Base-by-base conservation (phyloP, 2,888 invertebrate genomes). In the Chrysomela aeneicollis region DNA sequence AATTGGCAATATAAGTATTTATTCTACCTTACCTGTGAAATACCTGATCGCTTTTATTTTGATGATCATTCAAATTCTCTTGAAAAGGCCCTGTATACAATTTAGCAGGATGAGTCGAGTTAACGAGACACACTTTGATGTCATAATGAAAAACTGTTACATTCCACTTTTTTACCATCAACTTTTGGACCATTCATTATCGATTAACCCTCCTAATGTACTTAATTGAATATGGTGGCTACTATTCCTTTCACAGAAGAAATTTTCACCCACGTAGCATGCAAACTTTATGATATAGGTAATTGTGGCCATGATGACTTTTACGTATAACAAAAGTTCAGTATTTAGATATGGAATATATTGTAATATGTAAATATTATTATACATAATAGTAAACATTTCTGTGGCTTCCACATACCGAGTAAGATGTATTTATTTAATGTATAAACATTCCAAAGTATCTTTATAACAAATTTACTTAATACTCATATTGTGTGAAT, bases 401-500 rank as follows among this genome's bases (percentile, higher is more conserved):
- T 55, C 69, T 68, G 72, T 75, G 75, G 75, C 75, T 75, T 75
- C 75, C 75, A 75, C 72, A 71, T 69, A 76, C 72, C 71, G 67
- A 70, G 66, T 71, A 72, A 71, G 71, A 69, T 74, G 73, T 74
- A 74, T 74, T 75, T 76, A 78, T 78, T 79, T 61, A 76, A 77
- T 73, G 69, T 75, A 74, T 71, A 70, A 73, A 76, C 76, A 76
- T 77, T 80, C 79, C 79, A 77, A 78, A 74, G 76, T 71, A 70
- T 75, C 72, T 73, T 72, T 76, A 75, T 73, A 74, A 76, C 71
- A 72, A 74, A 72, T 69, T 73, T 71, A 71, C 57, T 76, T 78
- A 78, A 79, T 80, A 81, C 80, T 81, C 81, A 79, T 74, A 71
- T 73, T 77, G 80, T 81, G 80, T 80, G 80, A 80, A 80, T 75